These are phyloP conservation scores for Eidolon helvum DNA, from an alignment of 2,113 vertebrate genomes.

Conservation along the genomic window DNA sequence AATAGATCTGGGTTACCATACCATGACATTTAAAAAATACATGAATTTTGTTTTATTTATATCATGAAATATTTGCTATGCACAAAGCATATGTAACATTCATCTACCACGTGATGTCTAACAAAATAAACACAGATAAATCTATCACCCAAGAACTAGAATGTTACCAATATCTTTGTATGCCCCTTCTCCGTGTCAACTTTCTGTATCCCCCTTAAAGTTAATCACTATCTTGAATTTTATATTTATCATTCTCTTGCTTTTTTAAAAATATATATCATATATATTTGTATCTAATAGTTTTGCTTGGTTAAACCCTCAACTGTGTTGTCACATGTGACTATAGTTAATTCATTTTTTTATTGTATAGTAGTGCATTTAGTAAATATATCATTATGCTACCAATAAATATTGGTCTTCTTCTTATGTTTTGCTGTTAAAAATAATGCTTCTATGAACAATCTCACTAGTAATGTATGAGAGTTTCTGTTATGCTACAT, in stretches of 20 bases:
- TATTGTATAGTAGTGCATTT: background rate
- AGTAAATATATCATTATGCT: background rate
- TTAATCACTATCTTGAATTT: background rate
- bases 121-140: background rate
- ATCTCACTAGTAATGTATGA: background rate
- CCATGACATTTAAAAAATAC: background rate
- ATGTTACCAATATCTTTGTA: background rate
- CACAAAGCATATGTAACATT: background rate
- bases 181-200: background rate
- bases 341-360: background rate
- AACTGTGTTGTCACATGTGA: background rate
- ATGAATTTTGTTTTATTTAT: background rate
- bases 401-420: background rate
- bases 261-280: background rate
- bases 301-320: background rate
- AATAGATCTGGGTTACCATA: background rate
- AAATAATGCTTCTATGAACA: background rate
- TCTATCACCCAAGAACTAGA: background rate
- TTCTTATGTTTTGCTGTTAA: background rate
- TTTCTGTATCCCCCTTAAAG: background rate
- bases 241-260: background rate
- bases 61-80: background rate
- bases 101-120: background rate
- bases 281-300: background rate
- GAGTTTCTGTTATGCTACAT: background rate